A percentile compares a stretch with the other conserved stretches of the same genome.
Conservation (phyloP, 2,797 vertebrate species). For the Bufotes viridis region DNA sequence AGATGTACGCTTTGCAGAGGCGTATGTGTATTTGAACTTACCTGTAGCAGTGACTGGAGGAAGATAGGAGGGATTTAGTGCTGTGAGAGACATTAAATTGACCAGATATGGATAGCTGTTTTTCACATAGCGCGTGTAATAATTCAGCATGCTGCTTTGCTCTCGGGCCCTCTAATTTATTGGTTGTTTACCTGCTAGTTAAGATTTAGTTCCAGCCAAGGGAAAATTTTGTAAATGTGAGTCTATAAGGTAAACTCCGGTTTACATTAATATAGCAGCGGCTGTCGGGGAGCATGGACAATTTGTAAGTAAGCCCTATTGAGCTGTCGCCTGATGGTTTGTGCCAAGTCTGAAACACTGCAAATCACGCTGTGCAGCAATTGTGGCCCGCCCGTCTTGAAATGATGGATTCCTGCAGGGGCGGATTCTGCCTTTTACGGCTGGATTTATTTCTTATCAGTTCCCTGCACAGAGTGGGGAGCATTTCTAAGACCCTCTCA, state of each 20-base stretch:
- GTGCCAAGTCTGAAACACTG: slow-evolving; percentile 48
- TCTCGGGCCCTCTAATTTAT: neutral
- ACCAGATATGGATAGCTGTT: neutral
- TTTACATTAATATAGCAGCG: slow-evolving; percentile 7
- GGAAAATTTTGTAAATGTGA: neutral
- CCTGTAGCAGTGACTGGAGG: neutral
- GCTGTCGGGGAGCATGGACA: slow-evolving; percentile 13
- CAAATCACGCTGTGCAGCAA: slow-evolving; percentile 52
- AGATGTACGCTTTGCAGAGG: neutral
- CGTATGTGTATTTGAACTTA: neutral
- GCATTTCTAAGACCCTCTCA: slow-evolving; percentile 45
- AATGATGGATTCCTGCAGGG: slow-evolving; percentile 51
- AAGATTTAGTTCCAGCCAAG: slow-evolving; percentile 1
- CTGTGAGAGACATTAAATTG: neutral
- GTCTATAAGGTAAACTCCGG: neutral
- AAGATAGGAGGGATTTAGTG: neutral
- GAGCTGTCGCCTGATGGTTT: slow-evolving; percentile 44
- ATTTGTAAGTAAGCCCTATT: slow-evolving; percentile 49
- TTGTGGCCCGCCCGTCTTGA: slow-evolving; percentile 40
- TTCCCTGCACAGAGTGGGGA: slow-evolving; percentile 27
- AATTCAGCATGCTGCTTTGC: neutral
- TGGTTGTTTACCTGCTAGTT: neutral
- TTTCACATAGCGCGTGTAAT: neutral
- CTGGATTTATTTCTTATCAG: slow-evolving; percentile 58
- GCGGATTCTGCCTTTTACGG: slow-evolving; percentile 45